Evolutionary conservation across 2,888 invertebrate genomes (phyloP).

Genomic region (Conistra vaccinii): DNA sequence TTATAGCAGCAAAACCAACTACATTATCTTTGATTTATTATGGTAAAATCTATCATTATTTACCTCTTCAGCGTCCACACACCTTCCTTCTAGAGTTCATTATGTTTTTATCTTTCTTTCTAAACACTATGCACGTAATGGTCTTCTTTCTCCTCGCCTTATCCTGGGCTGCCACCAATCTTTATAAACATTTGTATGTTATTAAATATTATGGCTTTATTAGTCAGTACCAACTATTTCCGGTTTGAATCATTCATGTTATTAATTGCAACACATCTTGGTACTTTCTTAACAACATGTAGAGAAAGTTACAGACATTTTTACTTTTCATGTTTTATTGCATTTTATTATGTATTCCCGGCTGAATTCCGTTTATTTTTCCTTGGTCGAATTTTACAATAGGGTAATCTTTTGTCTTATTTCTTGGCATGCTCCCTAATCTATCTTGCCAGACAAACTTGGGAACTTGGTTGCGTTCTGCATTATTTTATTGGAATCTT

Average conservation of each 20-base stretch:
- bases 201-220: constrained; percentile 33
- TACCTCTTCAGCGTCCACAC: not conserved
- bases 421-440: constrained; percentile 34
- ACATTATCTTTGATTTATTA: constrained; percentile 24
- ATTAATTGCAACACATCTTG: constrained; percentile 45
- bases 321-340: not conserved
- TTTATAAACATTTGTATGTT: constrained; percentile 34
- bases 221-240: constrained; percentile 33
- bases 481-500: constrained; percentile 37
- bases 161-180: not conserved
- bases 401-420: constrained; percentile 3
- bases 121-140: not conserved
- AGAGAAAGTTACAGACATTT: constrained; percentile 18
- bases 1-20: not conserved
- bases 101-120: constrained; percentile 18
- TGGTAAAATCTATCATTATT: not conserved
- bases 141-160: not conserved
- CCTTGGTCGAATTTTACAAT: not conserved
- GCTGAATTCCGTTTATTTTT: not conserved
- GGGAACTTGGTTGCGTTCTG: not conserved
- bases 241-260: constrained; percentile 43
- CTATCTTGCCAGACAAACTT: constrained; percentile 18
- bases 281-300: constrained; percentile 2
- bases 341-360: constrained; percentile 7
- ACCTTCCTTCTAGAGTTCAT: not conserved